Evolutionary conservation across 2,797 vertebrate genomes (phyloP), one percentile per base, ranked within the genome.

Genomic region (Myotis planiceps): DNA sequence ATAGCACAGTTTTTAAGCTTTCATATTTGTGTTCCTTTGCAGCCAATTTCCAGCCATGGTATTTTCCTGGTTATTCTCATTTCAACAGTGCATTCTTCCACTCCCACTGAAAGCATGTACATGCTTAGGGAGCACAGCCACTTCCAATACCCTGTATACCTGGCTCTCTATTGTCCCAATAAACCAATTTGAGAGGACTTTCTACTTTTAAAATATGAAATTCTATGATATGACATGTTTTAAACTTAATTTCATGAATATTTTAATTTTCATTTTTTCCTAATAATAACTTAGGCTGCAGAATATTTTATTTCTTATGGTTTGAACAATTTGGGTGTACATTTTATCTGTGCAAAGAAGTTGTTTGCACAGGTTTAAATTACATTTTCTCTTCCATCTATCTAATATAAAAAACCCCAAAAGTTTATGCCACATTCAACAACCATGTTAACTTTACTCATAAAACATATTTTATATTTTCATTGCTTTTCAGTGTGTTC

Each of bases 181-280:
- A 53, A 89, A 74, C 8, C 13, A 34, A 79, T 72, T 83, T 68
- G 32, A 71, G 78, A 72, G 8, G 19, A 6, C 6, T 51, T 90
- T 58, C 42, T 96, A 51, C 37, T 92, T 96, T n/a, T 8, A 76
- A 75, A 82, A 53, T 79, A 86, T 34, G 60, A 87, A 96, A 65
- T 89, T 91, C 29, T 87, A 29, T 65, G 7, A 63, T 74, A 39
- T 74, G 49, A 71, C 7, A 53, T 83, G 42, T 74, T 63, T 71
- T 80, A 34, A 78, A 51, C 29, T 16, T 72, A 65, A 58, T 86
- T 94, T 91, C 34, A 53, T 68, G 25, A 66, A 32, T 83, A 83
- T 82, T 94, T 90, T 72, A 83, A 53, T 12, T 86, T 96, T 83
- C 29, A 69, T 86, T 47, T n/a, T 94, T 94, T 96, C 12, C 23